These are phyloP conservation scores for Turritopsis dohrnii DNA, from an alignment of 30 jellyfish, hydroid and myxozoan species.

Conservation along the genomic window DNA sequence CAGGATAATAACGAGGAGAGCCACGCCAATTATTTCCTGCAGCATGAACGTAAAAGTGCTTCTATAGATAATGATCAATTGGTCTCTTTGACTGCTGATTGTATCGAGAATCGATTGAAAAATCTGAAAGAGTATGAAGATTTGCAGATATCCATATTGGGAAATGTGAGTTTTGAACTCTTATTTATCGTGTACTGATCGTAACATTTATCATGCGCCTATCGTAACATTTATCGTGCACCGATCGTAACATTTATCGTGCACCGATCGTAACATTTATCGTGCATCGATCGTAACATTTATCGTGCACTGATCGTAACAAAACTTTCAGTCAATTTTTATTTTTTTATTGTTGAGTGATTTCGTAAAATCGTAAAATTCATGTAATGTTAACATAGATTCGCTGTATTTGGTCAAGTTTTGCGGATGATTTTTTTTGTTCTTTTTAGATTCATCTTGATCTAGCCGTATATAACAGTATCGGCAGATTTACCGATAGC, in stretches of 20 bases:
- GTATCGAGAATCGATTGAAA: conserved; percentile 18
- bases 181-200: too few species aligned
- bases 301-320: too few species aligned
- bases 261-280: too few species aligned
- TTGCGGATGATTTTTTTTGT: too few species aligned
- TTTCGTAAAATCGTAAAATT: too few species aligned
- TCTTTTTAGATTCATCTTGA: conserved; percentile 70
- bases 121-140: conserved; percentile 30
- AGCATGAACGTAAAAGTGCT: conserved; percentile 26
- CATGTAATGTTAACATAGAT: too few species aligned
- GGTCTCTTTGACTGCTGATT: conserved; percentile 5
- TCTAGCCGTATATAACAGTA: conserved; percentile 45
- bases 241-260: too few species aligned
- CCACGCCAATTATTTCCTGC: conserved; percentile 22
- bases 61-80: background rate
- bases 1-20: background rate
- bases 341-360: too few species aligned
- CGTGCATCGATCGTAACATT: too few species aligned
- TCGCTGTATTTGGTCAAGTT: too few species aligned
- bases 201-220: background rate
- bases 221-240: too few species aligned
- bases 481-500: conserved; percentile 88
- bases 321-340: too few species aligned
- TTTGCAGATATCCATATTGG: conserved; percentile 26
- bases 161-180: conserved; percentile 36